These are phyloP conservation scores for Ramphastos sulfuratus DNA, from an alignment of 2,113 vertebrate species.

Conservation along the genomic window DNA sequence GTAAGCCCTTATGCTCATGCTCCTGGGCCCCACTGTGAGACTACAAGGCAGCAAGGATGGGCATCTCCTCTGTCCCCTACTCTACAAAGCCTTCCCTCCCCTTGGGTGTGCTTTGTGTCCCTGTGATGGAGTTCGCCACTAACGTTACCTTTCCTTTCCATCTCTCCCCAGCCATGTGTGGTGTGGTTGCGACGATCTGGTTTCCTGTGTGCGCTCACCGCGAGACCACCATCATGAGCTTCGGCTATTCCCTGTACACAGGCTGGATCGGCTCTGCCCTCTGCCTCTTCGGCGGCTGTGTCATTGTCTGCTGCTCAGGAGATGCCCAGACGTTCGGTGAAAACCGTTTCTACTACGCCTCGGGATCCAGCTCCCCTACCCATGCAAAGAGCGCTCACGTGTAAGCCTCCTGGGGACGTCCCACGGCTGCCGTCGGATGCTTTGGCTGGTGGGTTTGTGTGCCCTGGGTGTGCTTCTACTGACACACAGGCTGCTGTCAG, in stretches of 20 bases:
- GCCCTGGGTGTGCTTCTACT: slow-evolving; percentile 35
- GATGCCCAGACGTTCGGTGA: slow-evolving; percentile 82
- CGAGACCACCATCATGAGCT: slow-evolving; percentile 88
- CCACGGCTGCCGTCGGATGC: slow-evolving; percentile 33
- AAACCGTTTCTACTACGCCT: slow-evolving; percentile 92
- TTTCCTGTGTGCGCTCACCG: slow-evolving; percentile 88
- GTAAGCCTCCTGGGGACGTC: slow-evolving; percentile 60
- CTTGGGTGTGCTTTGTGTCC: rapidly evolving
- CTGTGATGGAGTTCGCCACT: rapidly evolving
- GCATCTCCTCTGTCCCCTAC: background rate
- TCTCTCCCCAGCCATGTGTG: slow-evolving; percentile 82
- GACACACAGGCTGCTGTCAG: background rate
- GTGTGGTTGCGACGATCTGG: slow-evolving; percentile 89
- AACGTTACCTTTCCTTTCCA: background rate
- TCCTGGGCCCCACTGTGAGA: rapidly evolving
- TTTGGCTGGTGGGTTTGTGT: slow-evolving; percentile 38
- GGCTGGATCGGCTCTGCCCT: slow-evolving; percentile 91
- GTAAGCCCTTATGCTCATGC: background rate
- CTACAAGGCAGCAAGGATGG: background rate
- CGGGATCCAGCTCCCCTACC: slow-evolving; percentile 83
- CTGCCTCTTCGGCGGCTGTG: slow-evolving; percentile 84
- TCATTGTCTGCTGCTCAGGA: slow-evolving; percentile 85
- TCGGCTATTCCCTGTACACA: slow-evolving; percentile 91
- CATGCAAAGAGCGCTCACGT: slow-evolving; percentile 93
- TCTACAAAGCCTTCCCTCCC: background rate